These are phyloP conservation scores for Pyrgus malvae DNA, from an alignment of 2,888 invertebrate genomes.

Conservation along the genomic window DNA sequence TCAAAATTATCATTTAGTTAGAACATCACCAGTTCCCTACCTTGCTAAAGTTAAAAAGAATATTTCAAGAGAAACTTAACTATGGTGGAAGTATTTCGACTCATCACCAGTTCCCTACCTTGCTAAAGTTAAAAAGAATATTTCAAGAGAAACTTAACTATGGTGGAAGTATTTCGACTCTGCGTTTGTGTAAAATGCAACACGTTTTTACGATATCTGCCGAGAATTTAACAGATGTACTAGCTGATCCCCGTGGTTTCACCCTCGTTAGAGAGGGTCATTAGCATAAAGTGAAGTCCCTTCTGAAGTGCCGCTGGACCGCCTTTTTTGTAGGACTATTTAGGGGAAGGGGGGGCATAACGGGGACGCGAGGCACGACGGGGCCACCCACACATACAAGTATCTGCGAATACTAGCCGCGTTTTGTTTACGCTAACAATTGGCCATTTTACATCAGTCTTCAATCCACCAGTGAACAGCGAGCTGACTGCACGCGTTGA, in stretches of 20 bases:
- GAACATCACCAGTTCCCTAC: constrained; percentile 26
- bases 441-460: background rate
- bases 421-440: background rate
- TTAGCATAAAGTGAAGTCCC: no score
- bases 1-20: constrained; percentile 29
- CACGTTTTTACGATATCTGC: no score
- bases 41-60: constrained; percentile 31
- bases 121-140: constrained; percentile 31
- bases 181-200: no score
- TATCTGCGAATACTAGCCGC: constrained; percentile 14
- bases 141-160: constrained; percentile 34
- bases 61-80: constrained; percentile 34
- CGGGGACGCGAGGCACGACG: constrained; percentile 31
- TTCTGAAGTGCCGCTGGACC: no score
- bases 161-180: constrained; percentile 26
- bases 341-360: constrained; percentile 28
- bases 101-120: constrained; percentile 28
- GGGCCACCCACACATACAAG: constrained; percentile 29
- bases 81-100: constrained; percentile 25
- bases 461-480: background rate
- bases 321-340: no score
- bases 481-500: background rate
- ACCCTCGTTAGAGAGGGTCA: no score
- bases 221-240: no score
- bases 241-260: no score